Evolutionary conservation across 1,140 invertebrate species (phyloP).

Genomic region (Zaprionus ornatus): DNA sequence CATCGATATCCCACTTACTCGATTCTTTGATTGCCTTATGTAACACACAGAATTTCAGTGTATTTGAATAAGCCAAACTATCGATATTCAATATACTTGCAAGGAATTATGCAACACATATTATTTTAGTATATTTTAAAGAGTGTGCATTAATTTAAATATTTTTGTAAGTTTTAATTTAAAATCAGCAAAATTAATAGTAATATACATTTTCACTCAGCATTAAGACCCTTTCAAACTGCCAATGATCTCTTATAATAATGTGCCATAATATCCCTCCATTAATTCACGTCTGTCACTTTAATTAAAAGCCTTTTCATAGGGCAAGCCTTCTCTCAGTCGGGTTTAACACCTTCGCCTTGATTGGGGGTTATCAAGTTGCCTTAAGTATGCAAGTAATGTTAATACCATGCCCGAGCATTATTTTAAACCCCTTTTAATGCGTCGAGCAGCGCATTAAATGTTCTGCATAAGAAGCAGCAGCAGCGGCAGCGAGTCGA

Average conservation of each 20-base stretch:
- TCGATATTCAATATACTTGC: background rate
- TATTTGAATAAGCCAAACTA: background rate
- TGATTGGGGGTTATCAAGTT: constrained; percentile 3
- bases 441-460: constrained; percentile 1
- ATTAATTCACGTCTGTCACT: background rate
- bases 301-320: constrained; percentile 3
- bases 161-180: background rate
- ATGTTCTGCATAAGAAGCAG: background rate
- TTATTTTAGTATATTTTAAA: background rate
- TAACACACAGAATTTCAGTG: too few relatives aligned
- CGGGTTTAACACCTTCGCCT: background rate
- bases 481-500: constrained; percentile 1
- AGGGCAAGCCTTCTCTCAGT: background rate
- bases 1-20: background rate
- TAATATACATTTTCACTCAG: background rate
- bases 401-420: background rate
- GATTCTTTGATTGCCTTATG: background rate
- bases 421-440: constrained; percentile 13
- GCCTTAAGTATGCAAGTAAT: background rate
- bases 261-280: background rate
- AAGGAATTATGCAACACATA: background rate
- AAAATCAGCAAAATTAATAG: background rate
- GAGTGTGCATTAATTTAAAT: background rate
- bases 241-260: background rate
- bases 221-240: background rate